Evolutionary conservation across 2,888 invertebrate species (phyloP), one percentile per base, ranked within the genome.

Genomic region (Scelioninae gen. 1): DNA sequence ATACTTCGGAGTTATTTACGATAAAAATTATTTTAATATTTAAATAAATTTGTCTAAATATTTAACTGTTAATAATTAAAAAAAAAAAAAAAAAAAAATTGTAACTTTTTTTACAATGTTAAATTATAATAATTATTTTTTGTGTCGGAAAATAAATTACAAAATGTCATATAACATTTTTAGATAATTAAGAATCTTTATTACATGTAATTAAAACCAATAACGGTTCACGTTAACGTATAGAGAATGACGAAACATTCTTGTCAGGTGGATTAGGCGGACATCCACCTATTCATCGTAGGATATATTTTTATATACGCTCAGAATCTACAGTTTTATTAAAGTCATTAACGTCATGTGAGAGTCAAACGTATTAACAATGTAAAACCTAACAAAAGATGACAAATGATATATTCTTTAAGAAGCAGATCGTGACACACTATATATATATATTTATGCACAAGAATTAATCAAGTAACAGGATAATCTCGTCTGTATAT

Each of bases 251-350:
- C 23, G 13, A 34, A 66, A 53, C 29, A 32, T 53, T 29, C 29
- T 7, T 31, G 32, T 55, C 45, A 68, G 32, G 45, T 68, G 55
- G 32, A 68, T 68, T 69, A 47, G 23, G n/a, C 15, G 10, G 53
- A 29, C 53, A 29, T 40, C 32, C 40, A 53, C 13, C 13, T 53
- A 53, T 53, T 31, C 29, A 45, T 55, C 43, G 53, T 45, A 9
- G 55, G 55, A 53, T 66, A 38, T 55, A 32, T 68, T 55, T 15
- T 55, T 43, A 23, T 13, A 47, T 32, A 55, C 47, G 47, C 47
- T 68, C 43, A 55, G 58, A 56, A 47, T 69, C 45, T 68, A 47
- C 56, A 49, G 11, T 69, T 58, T 47, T 69, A 58, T 69, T 43
- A 31, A 68, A 56, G 56, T 47, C 56, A 58, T 69, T 56, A 69